Conservation (phyloP, 2,888 invertebrate species). For the Tenodera sinensis region DNA sequence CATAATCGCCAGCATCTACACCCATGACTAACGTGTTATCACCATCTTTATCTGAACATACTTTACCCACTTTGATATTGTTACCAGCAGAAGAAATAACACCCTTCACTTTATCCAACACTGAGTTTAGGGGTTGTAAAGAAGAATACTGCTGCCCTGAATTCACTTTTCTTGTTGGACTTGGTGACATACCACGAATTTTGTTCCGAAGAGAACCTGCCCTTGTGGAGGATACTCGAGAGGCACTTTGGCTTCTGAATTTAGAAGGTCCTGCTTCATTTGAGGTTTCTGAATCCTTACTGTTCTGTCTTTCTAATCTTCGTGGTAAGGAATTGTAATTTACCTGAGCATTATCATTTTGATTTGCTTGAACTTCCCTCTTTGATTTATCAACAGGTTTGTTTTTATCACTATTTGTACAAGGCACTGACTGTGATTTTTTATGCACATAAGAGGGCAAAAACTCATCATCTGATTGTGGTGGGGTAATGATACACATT, state of each 20-base stretch:
- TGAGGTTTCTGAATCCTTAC: constrained; percentile 15
- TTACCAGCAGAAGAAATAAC: constrained; percentile 1
- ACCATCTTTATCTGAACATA: constrained; percentile 1
- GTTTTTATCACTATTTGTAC: not conserved
- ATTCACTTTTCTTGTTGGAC: not conserved
- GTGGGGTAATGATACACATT: constrained; percentile 87
- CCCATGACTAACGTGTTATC: constrained; percentile 5
- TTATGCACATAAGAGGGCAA: constrained; percentile 11
- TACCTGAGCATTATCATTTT: not conserved
- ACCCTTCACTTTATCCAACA: constrained; percentile 57
- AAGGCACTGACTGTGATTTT: not conserved
- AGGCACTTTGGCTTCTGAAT: constrained; percentile 10
- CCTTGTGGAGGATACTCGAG: not conserved
- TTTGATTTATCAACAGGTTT: not conserved
- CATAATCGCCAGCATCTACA: constrained; percentile 72
- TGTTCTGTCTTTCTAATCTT: constrained; percentile 11
- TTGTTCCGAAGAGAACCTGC: not conserved
- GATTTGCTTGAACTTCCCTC: not conserved
- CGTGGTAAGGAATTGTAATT: constrained; percentile 10
- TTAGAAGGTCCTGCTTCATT: constrained; percentile 15
- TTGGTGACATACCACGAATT: not conserved
- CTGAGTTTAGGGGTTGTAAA: constrained; percentile 64
- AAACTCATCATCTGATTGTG: constrained; percentile 78
- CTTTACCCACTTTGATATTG: not conserved
- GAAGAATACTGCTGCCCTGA: constrained; percentile 36